phyloP scores from a whole-genome alignment of 2,888 invertebrate species.

The Digitonthophagus gazella region DNA sequence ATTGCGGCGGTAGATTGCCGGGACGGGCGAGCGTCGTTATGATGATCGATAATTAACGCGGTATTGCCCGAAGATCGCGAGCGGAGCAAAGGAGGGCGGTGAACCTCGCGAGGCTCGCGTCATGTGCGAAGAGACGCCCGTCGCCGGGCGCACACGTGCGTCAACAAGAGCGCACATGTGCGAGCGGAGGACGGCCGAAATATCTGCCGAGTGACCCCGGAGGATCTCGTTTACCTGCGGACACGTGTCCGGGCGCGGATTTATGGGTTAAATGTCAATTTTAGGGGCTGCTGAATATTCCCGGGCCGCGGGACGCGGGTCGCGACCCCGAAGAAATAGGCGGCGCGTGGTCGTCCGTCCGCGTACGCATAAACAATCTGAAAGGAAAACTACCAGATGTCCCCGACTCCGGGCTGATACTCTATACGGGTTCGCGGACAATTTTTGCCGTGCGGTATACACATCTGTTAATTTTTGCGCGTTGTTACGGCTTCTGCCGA shows the following conservation, averaged over 20 bases:
- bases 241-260: constrained; percentile 32
- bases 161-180: constrained; percentile 32
- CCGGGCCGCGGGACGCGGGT: too few species aligned
- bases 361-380: not conserved
- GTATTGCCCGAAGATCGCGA: constrained; percentile 19
- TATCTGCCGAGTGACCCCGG: not conserved
- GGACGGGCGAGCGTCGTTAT: constrained; percentile 21
- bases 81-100: constrained; percentile 24
- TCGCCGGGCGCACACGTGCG: constrained; percentile 37
- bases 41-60: constrained; percentile 28
- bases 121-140: not conserved
- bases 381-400: not conserved
- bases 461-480: not conserved
- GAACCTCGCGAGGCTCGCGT: constrained; percentile 26
- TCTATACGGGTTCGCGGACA: not conserved
- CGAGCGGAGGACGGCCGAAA: not conserved
- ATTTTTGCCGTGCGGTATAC: not conserved
- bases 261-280: constrained; percentile 33
- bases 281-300: constrained; percentile 22
- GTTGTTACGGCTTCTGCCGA: not conserved
- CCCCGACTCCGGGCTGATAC: not conserved
- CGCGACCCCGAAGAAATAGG: not conserved
- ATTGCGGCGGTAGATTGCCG: constrained; percentile 29
- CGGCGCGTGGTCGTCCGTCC: too few species aligned
- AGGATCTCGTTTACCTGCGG: constrained; percentile 6